Conservation (phyloP, 2,797 vertebrate genomes). For the Sebastiscus tertius region DNA sequence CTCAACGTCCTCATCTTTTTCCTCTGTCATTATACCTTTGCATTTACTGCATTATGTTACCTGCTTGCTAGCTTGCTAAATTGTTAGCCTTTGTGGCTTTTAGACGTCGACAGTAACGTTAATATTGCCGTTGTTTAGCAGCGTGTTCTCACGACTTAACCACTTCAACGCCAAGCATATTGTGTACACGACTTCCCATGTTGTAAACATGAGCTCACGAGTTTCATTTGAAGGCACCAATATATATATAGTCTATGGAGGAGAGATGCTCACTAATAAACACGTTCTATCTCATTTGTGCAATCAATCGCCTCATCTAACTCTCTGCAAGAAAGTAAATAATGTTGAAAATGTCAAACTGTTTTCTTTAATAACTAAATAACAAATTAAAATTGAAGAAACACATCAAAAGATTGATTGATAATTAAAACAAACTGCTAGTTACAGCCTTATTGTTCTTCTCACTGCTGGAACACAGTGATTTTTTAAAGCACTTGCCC, state of each 20-base stretch:
- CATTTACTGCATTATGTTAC: too few relatives aligned
- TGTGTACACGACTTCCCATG: too few relatives aligned
- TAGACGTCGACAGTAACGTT: too few relatives aligned
- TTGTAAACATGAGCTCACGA: too few relatives aligned
- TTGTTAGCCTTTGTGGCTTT: too few relatives aligned
- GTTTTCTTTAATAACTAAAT: not conserved
- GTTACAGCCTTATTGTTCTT: not conserved
- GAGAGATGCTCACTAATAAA: not conserved
- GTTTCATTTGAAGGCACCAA: too few relatives aligned
- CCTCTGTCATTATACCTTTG: too few relatives aligned
- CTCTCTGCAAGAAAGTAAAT: not conserved
- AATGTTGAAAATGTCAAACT: not conserved
- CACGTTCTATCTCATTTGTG: not conserved
- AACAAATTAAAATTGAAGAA: not conserved
- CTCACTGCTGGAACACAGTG: not conserved
- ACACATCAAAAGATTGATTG: not conserved
- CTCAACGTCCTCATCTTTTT: too few relatives aligned
- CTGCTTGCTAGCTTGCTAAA: too few relatives aligned
- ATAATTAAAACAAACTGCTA: not conserved
- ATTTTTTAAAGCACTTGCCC: constrained; percentile 18
- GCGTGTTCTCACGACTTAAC: too few relatives aligned
- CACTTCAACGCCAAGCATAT: too few relatives aligned
- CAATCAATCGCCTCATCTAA: not conserved
- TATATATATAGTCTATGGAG: not conserved
- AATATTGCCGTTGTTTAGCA: too few relatives aligned